phyloP scores from a whole-genome alignment of 2,113 vertebrate species.

The Ctenodactylus gundi region DNA sequence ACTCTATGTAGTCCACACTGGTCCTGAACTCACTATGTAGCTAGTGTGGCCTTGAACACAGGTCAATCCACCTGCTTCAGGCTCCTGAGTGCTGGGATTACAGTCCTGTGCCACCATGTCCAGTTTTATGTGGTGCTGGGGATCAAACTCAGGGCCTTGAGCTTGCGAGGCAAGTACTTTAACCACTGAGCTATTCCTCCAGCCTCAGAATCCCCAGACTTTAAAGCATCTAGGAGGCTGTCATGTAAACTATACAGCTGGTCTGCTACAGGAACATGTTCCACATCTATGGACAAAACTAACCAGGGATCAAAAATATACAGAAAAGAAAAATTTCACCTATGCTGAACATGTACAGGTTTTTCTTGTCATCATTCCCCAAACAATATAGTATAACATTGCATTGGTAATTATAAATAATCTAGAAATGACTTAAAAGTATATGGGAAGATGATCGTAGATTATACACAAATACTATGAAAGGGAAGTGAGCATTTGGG shows the following conservation, averaged over 20 bases:
- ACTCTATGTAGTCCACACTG: too few relatives aligned
- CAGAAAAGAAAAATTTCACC: neutral
- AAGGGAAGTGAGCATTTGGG: neutral
- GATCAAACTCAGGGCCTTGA: too few relatives aligned
- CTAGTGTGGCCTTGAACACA: too few relatives aligned
- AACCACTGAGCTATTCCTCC: too few relatives aligned
- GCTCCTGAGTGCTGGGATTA: too few relatives aligned
- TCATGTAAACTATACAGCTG: neutral
- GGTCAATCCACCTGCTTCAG: too few relatives aligned
- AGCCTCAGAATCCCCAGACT: conserved; percentile 3
- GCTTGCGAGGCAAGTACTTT: too few relatives aligned
- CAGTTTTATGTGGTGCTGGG: too few relatives aligned
- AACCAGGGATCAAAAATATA: neutral
- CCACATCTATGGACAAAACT: neutral
- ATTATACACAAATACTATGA: neutral
- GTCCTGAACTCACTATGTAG: too few relatives aligned
- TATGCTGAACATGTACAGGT: neutral
- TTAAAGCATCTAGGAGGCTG: neutral
- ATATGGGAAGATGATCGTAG: neutral
- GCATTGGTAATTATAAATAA: too few relatives aligned
- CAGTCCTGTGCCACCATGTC: too few relatives aligned
- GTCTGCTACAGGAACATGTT: neutral
- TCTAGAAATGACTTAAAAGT: neutral
- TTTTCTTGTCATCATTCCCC: neutral
- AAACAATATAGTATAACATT: neutral